Conservation (phyloP, 2,113 vertebrate species). For the Rhea americana region DNA sequence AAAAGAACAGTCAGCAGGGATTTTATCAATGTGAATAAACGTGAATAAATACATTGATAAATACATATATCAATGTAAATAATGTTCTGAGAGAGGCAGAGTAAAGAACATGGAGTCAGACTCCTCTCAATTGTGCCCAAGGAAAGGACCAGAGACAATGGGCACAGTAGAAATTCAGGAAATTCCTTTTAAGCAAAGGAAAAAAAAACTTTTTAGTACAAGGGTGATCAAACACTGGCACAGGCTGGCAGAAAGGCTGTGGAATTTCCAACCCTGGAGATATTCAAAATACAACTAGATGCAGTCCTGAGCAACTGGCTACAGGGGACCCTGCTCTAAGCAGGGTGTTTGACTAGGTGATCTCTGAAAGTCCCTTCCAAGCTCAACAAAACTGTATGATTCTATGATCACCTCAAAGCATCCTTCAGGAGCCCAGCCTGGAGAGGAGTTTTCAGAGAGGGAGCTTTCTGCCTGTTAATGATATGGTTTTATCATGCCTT, state of each 20-base stretch:
- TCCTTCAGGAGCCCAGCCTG: fast-evolving
- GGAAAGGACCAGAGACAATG: not conserved
- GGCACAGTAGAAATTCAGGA: not conserved
- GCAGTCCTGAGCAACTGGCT: not conserved
- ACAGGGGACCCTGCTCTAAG: fast-evolving
- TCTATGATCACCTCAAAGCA: not conserved
- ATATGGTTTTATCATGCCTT: not conserved
- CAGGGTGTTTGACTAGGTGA: not conserved
- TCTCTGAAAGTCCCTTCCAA: not conserved
- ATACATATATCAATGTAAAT: too few species aligned
- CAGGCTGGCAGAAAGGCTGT: not conserved
- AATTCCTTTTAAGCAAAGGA: not conserved
- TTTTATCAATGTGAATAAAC: not conserved
- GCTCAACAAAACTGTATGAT: not conserved
- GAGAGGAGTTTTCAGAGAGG: not conserved
- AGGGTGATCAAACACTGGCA: not conserved
- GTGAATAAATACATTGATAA: not conserved
- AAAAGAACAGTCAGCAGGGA: not conserved
- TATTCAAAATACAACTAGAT: not conserved
- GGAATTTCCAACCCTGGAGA: not conserved
- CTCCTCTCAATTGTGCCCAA: not conserved
- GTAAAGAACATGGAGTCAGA: not conserved
- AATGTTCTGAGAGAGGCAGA: not conserved
- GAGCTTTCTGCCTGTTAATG: not conserved
- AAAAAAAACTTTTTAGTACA: not conserved